These are phyloP conservation scores for Cotesia glomerata DNA, from an alignment of 1,140 invertebrate species.

Conservation along the genomic window DNA sequence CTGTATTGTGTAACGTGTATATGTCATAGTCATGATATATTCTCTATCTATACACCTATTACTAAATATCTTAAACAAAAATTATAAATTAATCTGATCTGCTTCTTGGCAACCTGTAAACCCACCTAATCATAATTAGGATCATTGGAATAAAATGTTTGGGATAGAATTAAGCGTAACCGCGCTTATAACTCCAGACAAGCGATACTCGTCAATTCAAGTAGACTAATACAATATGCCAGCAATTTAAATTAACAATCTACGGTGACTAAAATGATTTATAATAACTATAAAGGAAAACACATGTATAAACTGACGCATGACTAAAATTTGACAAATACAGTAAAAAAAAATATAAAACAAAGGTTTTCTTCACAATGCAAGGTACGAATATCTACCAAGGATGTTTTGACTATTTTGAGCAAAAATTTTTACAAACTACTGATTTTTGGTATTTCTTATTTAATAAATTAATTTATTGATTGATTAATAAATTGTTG, in stretches of 20 bases:
- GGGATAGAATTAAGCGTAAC: too few relatives aligned
- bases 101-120: too few relatives aligned
- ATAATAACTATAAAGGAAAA: background rate
- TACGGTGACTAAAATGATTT: too few relatives aligned
- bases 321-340: constrained; percentile 5
- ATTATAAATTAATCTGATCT: background rate
- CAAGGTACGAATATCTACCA: constrained; percentile 27
- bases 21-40: constrained; percentile 30
- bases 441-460: background rate
- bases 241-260: too few relatives aligned
- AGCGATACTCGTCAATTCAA: too few relatives aligned
- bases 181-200: background rate
- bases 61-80: background rate
- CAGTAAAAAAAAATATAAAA: constrained; percentile 15
- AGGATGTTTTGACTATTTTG: constrained; percentile 11
- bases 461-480: background rate
- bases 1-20: constrained; percentile 44
- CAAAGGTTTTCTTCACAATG: constrained; percentile 25
- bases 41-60: background rate
- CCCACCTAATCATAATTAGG: too few relatives aligned
- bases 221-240: too few relatives aligned
- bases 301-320: background rate
- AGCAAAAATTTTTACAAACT: background rate
- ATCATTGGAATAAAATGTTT: too few relatives aligned
- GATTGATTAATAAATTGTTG: too few relatives aligned